phyloP scores from a whole-genome alignment of 1,140 invertebrate genomes.

The Pseudomyrmex dendroicus region DNA sequence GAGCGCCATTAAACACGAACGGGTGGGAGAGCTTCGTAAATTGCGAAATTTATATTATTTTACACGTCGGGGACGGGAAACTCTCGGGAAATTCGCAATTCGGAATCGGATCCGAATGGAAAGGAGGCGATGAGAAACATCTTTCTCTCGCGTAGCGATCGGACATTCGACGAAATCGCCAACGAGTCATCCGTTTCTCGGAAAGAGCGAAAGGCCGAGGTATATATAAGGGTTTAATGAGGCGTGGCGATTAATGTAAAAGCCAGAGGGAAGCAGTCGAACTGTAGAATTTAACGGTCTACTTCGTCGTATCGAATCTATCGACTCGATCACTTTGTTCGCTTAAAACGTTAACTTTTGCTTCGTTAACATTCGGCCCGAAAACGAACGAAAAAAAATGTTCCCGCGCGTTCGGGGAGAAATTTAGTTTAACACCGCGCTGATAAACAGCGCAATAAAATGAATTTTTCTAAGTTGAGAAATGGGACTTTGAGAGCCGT shows the following conservation, averaged over 20 bases:
- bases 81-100: too few relatives aligned
- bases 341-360: constrained; percentile 38
- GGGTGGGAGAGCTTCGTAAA: neutral
- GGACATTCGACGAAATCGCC: constrained; percentile 28
- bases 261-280: constrained; percentile 26
- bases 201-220: neutral
- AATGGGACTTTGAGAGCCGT: too few relatives aligned
- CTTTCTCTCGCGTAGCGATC: constrained; percentile 34
- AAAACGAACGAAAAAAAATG: constrained; percentile 11
- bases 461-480: too few relatives aligned
- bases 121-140: neutral
- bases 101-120: neutral
- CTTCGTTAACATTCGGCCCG: constrained; percentile 52
- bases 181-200: constrained; percentile 37
- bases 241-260: constrained; percentile 52
- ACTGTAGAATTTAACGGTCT: constrained; percentile 57
- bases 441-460: too few relatives aligned
- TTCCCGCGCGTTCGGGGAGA: neutral
- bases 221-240: constrained; percentile 55
- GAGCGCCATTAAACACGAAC: neutral
- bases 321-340: constrained; percentile 39
- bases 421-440: constrained; percentile 4
- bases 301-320: constrained; percentile 53
- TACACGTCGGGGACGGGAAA: too few relatives aligned
- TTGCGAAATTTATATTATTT: constrained; percentile 10